Evolutionary conservation across 2,113 vertebrate species (phyloP).

Genomic region (Phrynosoma blainvillii): DNA sequence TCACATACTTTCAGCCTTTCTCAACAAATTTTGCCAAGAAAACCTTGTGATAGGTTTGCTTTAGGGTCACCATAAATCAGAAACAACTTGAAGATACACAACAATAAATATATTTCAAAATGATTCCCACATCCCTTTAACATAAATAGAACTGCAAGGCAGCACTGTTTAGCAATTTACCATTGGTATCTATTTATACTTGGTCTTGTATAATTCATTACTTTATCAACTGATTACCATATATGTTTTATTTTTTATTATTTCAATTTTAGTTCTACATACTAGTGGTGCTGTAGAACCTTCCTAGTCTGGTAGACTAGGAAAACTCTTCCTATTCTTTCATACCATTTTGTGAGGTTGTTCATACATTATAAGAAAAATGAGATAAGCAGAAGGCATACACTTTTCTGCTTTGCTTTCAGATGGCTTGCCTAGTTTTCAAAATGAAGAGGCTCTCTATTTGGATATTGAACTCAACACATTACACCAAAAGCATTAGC

Average conservation of each 20-base stretch:
- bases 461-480: no score
- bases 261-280: not conserved
- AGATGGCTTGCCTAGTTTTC: no score
- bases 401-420: no score
- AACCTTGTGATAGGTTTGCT: no score
- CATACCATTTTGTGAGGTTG: not conserved
- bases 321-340: conserved; percentile 21
- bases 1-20: no score
- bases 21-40: no score
- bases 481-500: no score
- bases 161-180: conserved; percentile 46
- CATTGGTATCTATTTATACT: conserved; percentile 31
- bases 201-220: conserved; percentile 17
- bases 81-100: no score
- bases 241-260: conserved; percentile 27
- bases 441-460: no score
- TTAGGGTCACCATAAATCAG: no score
- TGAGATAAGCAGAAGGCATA: no score
- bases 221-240: conserved; percentile 6
- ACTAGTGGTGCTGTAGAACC: not conserved
- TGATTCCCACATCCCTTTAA: conserved; percentile 46
- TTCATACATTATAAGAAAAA: no score
- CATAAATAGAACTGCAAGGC: conserved; percentile 38
- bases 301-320: conserved; percentile 3
- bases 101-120: conserved; percentile 46